Evolutionary conservation across 2,888 invertebrate genomes (phyloP).

Genomic region (Diarsia brunnea): DNA sequence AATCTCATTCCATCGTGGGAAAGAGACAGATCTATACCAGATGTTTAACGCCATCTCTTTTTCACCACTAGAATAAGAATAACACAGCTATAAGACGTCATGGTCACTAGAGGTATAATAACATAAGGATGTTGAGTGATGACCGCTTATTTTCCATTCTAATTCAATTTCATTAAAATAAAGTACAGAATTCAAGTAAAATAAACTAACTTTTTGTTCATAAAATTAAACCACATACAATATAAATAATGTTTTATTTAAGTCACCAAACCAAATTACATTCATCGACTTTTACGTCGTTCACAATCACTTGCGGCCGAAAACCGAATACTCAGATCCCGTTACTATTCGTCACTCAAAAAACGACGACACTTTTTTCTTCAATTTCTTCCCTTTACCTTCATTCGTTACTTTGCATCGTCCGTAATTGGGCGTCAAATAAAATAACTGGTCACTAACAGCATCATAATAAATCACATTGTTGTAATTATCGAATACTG

Average conservation of each 20-base stretch:
- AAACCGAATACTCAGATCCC: slow-evolving; percentile 35
- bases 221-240: slow-evolving; percentile 2
- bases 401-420: slow-evolving; percentile 74
- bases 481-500: slow-evolving; percentile 80
- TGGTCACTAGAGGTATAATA: not conserved
- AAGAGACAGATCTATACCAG: too few species aligned
- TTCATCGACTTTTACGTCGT: slow-evolving; percentile 13
- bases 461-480: slow-evolving; percentile 81
- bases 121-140: not conserved
- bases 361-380: slow-evolving; percentile 54
- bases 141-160: not conserved
- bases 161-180: not conserved
- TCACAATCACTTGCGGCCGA: slow-evolving; percentile 12
- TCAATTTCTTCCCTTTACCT: slow-evolving; percentile 65
- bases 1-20: not conserved
- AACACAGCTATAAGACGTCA: not conserved
- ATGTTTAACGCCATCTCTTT: not conserved
- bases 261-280: slow-evolving; percentile 5
- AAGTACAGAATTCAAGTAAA: slow-evolving; percentile 17
- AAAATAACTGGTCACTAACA: slow-evolving; percentile 75
- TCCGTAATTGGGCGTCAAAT: slow-evolving; percentile 78
- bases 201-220: not conserved
- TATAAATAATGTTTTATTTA: slow-evolving; percentile 32
- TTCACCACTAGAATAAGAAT: not conserved
- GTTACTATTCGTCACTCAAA: slow-evolving; percentile 33